Base-by-base conservation (phyloP, 2,113 vertebrate genomes). In the Sarotherodon lohbergeri region DNA sequence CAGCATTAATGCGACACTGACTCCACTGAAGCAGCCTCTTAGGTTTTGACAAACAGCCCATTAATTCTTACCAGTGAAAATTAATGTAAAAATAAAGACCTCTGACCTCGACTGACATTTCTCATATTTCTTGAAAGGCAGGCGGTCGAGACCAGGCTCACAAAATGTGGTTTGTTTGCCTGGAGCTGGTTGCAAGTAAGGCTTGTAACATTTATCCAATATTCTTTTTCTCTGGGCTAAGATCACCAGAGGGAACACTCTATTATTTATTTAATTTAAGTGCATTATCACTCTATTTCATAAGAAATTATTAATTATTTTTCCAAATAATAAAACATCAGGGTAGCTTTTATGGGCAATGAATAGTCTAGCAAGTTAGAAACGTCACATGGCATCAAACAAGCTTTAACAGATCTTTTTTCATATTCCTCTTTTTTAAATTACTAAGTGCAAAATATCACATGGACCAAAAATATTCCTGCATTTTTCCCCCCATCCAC, bases 41-140 rank as follows among this genome's bases (percentile, higher is more conserved):
- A 34, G 61, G 81, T 76, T 90, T 78, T 63, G 46, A 90, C 39
- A 86, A 88, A 92, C 34, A 79, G 27, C n/a, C 6, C 41, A 84
- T 90, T 91, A 50, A 81, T 81, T 43, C 8, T 50, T 17, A 3
- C 17, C 13, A 12, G 32, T 68, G 19, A 43, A 81, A 82, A 54
- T 63, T 16, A 14, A 85, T 50, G 34, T 22, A 71, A 82, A 71
- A 50, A 52, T 19, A 29, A 66, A 24, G 10, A 36, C 22, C 12
- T 41, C 24, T 88, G 3, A 80, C 32, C 55, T 52, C 66, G 7
- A 36, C 59, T 55, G 46, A 81, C 7, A 43, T 55, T 59, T 16
- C 2, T 83, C 12, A 27, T 79, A 34, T 56, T 89, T 39, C 19
- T 59, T 73, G 54, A 86, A 82, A 56, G 16, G 24, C 6, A 39